Evolutionary conservation across 1,140 invertebrate species (phyloP), one percentile per base, ranked within the genome.

Genomic region (Limonius californicus): DNA sequence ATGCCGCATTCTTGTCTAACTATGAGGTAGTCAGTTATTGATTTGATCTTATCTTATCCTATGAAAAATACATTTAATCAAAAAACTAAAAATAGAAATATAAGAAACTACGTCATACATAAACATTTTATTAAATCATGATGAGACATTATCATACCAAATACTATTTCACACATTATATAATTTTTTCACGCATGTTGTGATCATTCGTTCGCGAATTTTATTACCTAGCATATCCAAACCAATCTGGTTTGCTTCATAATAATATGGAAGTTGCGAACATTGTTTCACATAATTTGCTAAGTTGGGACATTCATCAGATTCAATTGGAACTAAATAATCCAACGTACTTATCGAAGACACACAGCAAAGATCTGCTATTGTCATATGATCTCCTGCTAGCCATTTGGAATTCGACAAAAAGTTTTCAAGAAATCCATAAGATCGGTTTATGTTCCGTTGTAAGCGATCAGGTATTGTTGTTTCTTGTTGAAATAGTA

Each of bases 321-420:
- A 12, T n/a, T n/a, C n/a, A 56, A 65, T 73, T 70, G 58, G 76
- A n/a, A 56, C 2, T 35, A 64, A 7, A n/a, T 60, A 57, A 62
- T 64, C 61, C 68, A 77, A 23, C 67, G 75, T 73, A 43, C 74
- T 78, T 2, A 83, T 74, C 1, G 77, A 78, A 15, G 79, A 76
- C 1, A 79, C 72, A 39, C 82, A 82, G 61, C 81, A 80, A 32
- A 84, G 81, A 68, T 86, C 87, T 18, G 86, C 87, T 30, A 89
- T 78, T 2, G 87, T 88, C 11, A 87, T 57, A 7, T 79, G 66
- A 14, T 82, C 77, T 11, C 84, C 84, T 42, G 81, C 84, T n/a
- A 83, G 64, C 72, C 82, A 86, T 1, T 73, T 54, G 3, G 70
- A 72, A 0, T 75, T 77, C 14, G 80, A 74, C 0, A 86, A 71